phyloP scores from a whole-genome alignment of 2,888 invertebrate species.

The Scaptomyza cyrtandrae region DNA sequence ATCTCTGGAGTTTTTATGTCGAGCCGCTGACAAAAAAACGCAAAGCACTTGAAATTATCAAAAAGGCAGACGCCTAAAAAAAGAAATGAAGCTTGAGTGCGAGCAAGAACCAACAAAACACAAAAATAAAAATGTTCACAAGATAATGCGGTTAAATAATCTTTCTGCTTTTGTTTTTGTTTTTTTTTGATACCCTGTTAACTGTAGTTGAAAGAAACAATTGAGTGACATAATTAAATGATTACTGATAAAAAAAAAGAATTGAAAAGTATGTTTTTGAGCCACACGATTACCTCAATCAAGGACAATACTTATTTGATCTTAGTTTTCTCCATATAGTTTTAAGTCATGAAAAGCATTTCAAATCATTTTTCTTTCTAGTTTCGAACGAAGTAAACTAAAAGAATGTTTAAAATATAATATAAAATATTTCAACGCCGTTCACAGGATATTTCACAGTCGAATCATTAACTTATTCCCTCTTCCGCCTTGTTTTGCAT shows the following conservation, averaged over 20 bases:
- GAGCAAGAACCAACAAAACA: conserved; percentile 10
- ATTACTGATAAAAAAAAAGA: neutral
- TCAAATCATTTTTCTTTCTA: too few species aligned
- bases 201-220: neutral
- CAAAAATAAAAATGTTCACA: conserved; percentile 49
- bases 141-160: conserved; percentile 76
- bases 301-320: too few species aligned
- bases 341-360: too few species aligned
- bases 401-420: too few species aligned
- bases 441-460: neutral
- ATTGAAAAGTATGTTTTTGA: too few species aligned
- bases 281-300: too few species aligned
- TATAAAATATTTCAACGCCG: too few species aligned
- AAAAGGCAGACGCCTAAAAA: conserved; percentile 24
- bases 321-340: too few species aligned
- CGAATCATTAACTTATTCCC: neutral
- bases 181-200: conserved; percentile 9
- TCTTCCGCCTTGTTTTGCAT: neutral
- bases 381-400: too few species aligned
- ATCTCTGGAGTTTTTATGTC: conserved; percentile 62
- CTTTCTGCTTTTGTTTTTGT: conserved; percentile 38
- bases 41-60: conserved; percentile 61
- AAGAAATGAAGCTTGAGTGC: neutral
- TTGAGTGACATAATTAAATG: neutral
- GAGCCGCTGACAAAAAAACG: conserved; percentile 46